These are phyloP conservation scores for Pachyuromys duprasi DNA, from an alignment of 2,797 vertebrate species.

Conservation along the genomic window DNA sequence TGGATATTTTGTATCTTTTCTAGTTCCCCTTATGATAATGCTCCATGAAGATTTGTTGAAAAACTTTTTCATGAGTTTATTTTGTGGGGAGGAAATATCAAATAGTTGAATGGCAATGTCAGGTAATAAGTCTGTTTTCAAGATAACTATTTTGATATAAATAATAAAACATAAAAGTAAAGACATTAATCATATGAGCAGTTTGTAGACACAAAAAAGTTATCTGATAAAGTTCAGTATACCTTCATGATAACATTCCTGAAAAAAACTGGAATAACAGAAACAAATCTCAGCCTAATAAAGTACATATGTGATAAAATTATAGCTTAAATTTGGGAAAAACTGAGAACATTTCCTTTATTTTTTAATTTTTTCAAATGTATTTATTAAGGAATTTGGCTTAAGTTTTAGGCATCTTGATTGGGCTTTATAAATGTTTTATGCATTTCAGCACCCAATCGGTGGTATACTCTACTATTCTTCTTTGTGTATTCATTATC, in stretches of 20 bases:
- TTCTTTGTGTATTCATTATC: not conserved
- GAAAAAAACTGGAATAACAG: not conserved
- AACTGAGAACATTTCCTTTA: not conserved
- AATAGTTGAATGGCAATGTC: not conserved
- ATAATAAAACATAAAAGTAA: not conserved
- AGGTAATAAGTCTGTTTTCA: not conserved
- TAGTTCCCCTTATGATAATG: not conserved
- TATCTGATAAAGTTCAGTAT: not conserved
- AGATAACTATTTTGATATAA: not conserved
- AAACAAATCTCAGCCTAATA: not conserved
- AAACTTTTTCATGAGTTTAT: not conserved
- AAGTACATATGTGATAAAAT: not conserved
- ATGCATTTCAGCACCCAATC: not conserved
- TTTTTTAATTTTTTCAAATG: not conserved
- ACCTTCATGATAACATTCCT: not conserved
- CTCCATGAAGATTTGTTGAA: not conserved
- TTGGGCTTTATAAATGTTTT: not conserved
- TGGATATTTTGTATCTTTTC: not conserved
- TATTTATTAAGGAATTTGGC: not conserved
- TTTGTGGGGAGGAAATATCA: not conserved
- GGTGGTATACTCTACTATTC: not conserved
- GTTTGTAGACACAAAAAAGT: not conserved
- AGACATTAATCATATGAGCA: not conserved
- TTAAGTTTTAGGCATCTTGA: not conserved
- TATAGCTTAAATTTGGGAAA: not conserved